Conservation (phyloP, 2,888 invertebrate genomes). For the Acronicta aceris region DNA sequence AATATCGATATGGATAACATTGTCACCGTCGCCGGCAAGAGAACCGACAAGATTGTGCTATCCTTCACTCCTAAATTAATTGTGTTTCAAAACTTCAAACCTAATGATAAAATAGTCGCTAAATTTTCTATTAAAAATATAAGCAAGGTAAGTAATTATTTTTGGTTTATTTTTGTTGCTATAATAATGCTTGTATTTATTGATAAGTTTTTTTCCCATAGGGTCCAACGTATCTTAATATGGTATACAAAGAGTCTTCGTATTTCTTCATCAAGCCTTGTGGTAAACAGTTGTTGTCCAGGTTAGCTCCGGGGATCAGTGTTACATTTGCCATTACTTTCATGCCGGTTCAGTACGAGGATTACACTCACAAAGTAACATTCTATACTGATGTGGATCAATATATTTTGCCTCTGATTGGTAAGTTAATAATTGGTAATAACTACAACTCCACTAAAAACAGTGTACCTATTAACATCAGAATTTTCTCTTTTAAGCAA, state of each 20-base stretch:
- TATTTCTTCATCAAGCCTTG: slow-evolving; percentile 86
- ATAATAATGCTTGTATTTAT: not conserved
- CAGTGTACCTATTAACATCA: not conserved
- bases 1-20: slow-evolving; percentile 75
- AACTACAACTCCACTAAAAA: not conserved
- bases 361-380: slow-evolving; percentile 87
- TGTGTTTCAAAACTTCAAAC: slow-evolving; percentile 90
- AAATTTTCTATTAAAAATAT: slow-evolving; percentile 89
- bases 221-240: slow-evolving; percentile 86
- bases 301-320: slow-evolving; percentile 92
- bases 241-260: slow-evolving; percentile 83
- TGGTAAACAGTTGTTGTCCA: slow-evolving; percentile 78
- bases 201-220: slow-evolving; percentile 60
- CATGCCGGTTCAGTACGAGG: slow-evolving; percentile 87
- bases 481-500: slow-evolving; percentile 65
- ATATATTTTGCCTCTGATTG: slow-evolving; percentile 89
- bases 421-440: slow-evolving; percentile 69
- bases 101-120: slow-evolving; percentile 84
- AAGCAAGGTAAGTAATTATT: slow-evolving; percentile 78
- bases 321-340: slow-evolving; percentile 90
- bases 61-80: slow-evolving; percentile 86
- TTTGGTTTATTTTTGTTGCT: slow-evolving; percentile 1
- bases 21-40: slow-evolving; percentile 57
- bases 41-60: slow-evolving; percentile 66
- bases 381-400: slow-evolving; percentile 87